These are phyloP conservation scores for Oscheius myriophilus DNA, from an alignment of 2,888 invertebrate species.

Conservation along the genomic window DNA sequence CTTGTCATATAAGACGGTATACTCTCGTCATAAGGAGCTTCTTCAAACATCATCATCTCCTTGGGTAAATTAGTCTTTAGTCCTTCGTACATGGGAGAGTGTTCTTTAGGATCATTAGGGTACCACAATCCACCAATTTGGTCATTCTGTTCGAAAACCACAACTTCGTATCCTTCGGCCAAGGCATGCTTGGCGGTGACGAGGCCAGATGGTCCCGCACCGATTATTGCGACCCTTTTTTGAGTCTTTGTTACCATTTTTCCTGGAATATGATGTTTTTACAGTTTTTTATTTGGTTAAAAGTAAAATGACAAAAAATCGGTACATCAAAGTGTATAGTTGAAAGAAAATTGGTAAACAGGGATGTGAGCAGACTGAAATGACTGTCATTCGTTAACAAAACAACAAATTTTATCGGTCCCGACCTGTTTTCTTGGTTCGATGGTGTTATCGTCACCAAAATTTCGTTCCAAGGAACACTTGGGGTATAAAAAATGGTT, in stretches of 20 bases:
- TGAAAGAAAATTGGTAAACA: too few species aligned
- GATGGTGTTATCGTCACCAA: too few species aligned
- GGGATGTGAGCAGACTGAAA: too few species aligned
- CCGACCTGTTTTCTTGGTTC: too few species aligned
- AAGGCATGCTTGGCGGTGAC: constrained; percentile 52
- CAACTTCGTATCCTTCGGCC: constrained; percentile 43
- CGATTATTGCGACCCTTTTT: constrained; percentile 80
- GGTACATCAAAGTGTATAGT: too few species aligned
- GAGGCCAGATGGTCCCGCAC: constrained; percentile 86
- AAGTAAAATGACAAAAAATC: too few species aligned
- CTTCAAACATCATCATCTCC: constrained; percentile 90
- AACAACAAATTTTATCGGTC: too few species aligned
- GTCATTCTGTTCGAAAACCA: constrained; percentile 81
- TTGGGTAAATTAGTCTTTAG: constrained; percentile 90
- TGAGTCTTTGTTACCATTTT: constrained; percentile 18
- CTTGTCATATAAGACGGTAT: constrained; percentile 79
- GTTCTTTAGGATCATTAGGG: constrained; percentile 71
- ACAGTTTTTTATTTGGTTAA: too few species aligned
- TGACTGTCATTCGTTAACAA: too few species aligned
- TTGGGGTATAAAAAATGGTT: too few species aligned
- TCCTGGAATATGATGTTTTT: not conserved
- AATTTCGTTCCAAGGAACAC: too few species aligned
- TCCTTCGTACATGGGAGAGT: constrained; percentile 90
- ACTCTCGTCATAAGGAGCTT: constrained; percentile 80
- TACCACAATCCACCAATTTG: constrained; percentile 90